Evolutionary conservation across 2,797 vertebrate species (phyloP), one percentile per base, ranked within the genome.

Genomic region (Phoebastria nigripes): DNA sequence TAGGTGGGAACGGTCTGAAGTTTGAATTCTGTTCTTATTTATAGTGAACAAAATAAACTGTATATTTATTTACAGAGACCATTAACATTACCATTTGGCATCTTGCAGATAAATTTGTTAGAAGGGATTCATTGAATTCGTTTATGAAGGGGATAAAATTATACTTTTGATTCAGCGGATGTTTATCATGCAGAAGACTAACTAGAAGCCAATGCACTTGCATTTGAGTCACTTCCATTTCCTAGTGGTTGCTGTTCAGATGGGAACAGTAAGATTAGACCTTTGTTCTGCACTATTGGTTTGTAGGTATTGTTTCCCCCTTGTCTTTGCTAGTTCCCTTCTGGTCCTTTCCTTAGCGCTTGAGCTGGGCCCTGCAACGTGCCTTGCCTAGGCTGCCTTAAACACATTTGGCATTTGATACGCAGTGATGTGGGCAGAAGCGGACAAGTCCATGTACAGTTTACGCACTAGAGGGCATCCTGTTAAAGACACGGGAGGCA

Each of bases 401-500:
- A 59, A 18, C 7, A 21, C 28, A 29, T 54, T 47, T 59, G 49
- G 26, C 33, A 2, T 62, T 15, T 15, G n/a, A 1, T 39, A 2
- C 0, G 4, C 41, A 1, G 28, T 7, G 2, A 14, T n/a, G 70
- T 18, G 49, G 74, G 66, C 72, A 77, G 80, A 15, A 72, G 39
- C 9, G 9, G 71, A 13, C 12, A 65, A 70, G 83, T 39, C 92
- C 90, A 5, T 82, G 90, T 70, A 1, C 52, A 12, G 44, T 55
- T 83, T 58, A n/a, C 2, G 33, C 95, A 58, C 97, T 97, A 98
- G 97, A 97, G 96, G 96, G 96, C 97, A 92, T 95, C 35, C 90
- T 89, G 85, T 87, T 56, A 93, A 94, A 95, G 83, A 44, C 7
- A 2, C 73, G 33, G 17, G 62, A 78, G 65, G 8, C 42, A 0